Evolutionary conservation across 2,113 vertebrate genomes (phyloP).

Genomic region (Cygnus buccinator): DNA sequence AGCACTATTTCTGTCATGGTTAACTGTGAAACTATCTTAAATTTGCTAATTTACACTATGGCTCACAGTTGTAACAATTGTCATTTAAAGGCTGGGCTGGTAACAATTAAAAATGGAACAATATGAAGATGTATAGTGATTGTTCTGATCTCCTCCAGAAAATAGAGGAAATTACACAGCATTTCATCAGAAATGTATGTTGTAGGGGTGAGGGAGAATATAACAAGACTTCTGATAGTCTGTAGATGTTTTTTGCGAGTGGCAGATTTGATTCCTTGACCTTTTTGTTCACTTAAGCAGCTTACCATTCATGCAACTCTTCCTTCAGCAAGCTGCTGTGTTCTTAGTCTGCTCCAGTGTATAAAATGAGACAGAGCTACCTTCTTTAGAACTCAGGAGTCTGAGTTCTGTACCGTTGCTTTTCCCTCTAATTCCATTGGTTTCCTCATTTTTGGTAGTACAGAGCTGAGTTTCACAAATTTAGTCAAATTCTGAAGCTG

Average conservation of each 20-base stretch:
- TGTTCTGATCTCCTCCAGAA: background rate
- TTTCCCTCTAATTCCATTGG: background rate
- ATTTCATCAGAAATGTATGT: background rate
- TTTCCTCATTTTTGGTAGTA: no score
- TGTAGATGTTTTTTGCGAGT: background rate
- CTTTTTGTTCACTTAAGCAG: background rate
- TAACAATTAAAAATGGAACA: background rate
- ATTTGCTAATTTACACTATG: background rate
- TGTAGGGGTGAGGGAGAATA: background rate
- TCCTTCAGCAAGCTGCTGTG: background rate
- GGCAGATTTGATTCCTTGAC: no score
- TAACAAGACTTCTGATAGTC: background rate
- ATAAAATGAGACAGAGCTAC: background rate
- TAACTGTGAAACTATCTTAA: background rate
- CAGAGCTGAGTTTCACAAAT: background rate
- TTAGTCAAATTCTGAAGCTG: background rate
- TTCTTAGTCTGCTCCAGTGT: background rate
- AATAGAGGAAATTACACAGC: background rate
- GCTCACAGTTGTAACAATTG: background rate
- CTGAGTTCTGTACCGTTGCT: background rate
- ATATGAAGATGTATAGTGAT: background rate
- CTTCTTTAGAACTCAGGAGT: background rate
- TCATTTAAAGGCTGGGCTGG: background rate
- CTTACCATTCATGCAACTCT: accelerated
- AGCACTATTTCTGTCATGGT: background rate